A percentile compares a stretch with the other conserved stretches of the same genome.
phyloP scores from a whole-genome alignment of 2,888 invertebrate species.

The Galeruca laticollis region DNA sequence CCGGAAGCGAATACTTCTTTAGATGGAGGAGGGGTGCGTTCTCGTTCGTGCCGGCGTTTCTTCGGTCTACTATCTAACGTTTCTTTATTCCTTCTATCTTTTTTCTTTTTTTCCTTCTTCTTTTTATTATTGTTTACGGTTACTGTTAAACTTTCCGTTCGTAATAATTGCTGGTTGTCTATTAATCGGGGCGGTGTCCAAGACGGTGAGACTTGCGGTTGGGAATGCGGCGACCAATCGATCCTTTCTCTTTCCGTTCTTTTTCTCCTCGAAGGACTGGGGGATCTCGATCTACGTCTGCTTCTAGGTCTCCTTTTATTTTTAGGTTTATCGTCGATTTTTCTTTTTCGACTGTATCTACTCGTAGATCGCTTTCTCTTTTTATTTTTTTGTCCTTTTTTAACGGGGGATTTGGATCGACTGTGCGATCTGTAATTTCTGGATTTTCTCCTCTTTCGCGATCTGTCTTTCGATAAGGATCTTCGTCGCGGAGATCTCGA shows the following conservation, averaged over 20 bases:
- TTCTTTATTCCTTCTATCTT: slow-evolving; percentile 54
- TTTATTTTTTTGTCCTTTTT: slow-evolving; percentile 52
- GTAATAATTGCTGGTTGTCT: slow-evolving; percentile 57
- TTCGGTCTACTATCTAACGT: slow-evolving; percentile 54
- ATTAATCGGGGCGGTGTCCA: slow-evolving; percentile 75
- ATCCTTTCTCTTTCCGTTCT: slow-evolving; percentile 59
- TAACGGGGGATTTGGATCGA: slow-evolving; percentile 53
- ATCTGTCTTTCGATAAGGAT: slow-evolving; percentile 53
- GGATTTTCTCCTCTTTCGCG: slow-evolving; percentile 51
- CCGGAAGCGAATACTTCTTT: slow-evolving; percentile 95
- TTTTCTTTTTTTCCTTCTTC: slow-evolving; percentile 65
- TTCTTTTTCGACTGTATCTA: slow-evolving; percentile 61
- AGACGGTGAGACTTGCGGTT: slow-evolving; percentile 68
- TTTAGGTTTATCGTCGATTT: slow-evolving; percentile 62
- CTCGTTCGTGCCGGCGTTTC: slow-evolving; percentile 63
- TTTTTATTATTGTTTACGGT: slow-evolving; percentile 71
- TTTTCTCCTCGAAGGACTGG: slow-evolving; percentile 57
- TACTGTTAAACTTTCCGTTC: slow-evolving; percentile 71
- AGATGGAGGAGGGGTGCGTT: slow-evolving; percentile 75
- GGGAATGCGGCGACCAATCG: slow-evolving; percentile 70
- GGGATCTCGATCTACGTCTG: slow-evolving; percentile 59
- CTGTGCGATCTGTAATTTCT: slow-evolving; percentile 52
- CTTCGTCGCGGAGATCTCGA: slow-evolving; percentile 51
- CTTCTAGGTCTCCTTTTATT: slow-evolving; percentile 58
- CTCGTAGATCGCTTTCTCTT: slow-evolving; percentile 59